phyloP scores from a whole-genome alignment of 2,797 vertebrate genomes.

The Hylomyscus alleni region DNA sequence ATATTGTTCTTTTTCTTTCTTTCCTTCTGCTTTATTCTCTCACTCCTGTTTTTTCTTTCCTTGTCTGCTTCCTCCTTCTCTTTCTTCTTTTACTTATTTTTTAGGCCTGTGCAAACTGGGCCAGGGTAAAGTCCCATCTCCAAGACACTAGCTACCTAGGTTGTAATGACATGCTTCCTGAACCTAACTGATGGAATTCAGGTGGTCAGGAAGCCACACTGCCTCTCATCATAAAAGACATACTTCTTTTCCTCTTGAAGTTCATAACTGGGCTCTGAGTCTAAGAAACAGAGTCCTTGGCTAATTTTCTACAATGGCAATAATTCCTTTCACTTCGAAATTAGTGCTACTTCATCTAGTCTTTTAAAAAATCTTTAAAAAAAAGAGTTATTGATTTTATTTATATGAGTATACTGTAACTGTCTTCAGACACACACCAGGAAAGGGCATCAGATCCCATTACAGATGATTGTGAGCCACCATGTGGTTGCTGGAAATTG shows the following conservation, averaged over 20 bases:
- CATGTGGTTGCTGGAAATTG: too few species aligned
- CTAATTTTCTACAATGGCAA: neutral
- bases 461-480: too few species aligned
- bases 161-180: neutral
- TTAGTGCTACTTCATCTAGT: neutral
- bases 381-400: too few species aligned
- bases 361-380: too few species aligned
- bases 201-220: neutral
- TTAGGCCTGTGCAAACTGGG: neutral
- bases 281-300: neutral
- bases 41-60: accelerated
- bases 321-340: conserved; percentile 17
- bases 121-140: neutral
- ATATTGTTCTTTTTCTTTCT: neutral
- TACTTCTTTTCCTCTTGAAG: neutral
- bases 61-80: accelerated
- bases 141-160: neutral
- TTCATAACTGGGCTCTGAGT: neutral
- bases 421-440: too few species aligned
- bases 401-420: too few species aligned
- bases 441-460: too few species aligned
- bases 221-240: neutral
- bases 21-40: accelerated
- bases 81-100: neutral
- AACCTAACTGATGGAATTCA: neutral